phyloP scores from a whole-genome alignment of 2,888 invertebrate species.

The Agriotes lineatus region DNA sequence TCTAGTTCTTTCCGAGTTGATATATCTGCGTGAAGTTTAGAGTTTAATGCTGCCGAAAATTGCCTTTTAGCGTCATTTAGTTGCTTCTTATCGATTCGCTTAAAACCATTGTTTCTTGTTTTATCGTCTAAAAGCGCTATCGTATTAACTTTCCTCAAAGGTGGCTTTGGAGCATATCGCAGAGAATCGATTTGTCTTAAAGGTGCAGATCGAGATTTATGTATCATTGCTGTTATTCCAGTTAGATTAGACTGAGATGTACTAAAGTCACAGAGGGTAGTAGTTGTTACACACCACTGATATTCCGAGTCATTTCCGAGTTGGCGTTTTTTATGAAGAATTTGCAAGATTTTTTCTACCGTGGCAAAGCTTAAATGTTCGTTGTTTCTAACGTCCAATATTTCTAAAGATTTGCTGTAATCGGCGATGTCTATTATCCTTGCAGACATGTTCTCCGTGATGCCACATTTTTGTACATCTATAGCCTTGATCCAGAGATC shows the following conservation, averaged over 20 bases:
- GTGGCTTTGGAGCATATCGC: neutral
- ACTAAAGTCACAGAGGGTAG: conserved; percentile 35
- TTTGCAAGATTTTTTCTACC: conserved; percentile 58
- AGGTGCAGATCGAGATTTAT: conserved; percentile 58
- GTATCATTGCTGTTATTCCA: conserved; percentile 41
- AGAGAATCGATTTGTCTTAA: conserved; percentile 39
- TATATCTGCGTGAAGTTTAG: conserved; percentile 74
- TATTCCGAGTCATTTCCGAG: conserved; percentile 57
- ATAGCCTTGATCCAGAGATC: conserved; percentile 86
- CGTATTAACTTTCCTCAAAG: conserved; percentile 47
- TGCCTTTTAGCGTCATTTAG: conserved; percentile 37
- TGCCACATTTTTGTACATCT: conserved; percentile 81
- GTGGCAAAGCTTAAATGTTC: conserved; percentile 55
- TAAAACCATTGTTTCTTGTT: neutral
- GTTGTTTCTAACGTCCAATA: conserved; percentile 78
- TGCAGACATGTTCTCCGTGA: conserved; percentile 73
- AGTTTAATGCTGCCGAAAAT: conserved; percentile 62
- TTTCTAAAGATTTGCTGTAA: conserved; percentile 75
- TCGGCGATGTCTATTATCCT: conserved; percentile 72
- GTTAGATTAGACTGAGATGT: conserved; percentile 39
- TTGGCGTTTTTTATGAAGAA: conserved; percentile 58
- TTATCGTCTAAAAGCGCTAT: conserved; percentile 41
- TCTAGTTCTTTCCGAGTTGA: conserved; percentile 74
- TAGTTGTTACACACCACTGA: conserved; percentile 60
- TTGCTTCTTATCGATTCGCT: conserved; percentile 7